Evolutionary conservation across 2,797 vertebrate genomes (phyloP).

Genomic region (Perodicticus potto): DNA sequence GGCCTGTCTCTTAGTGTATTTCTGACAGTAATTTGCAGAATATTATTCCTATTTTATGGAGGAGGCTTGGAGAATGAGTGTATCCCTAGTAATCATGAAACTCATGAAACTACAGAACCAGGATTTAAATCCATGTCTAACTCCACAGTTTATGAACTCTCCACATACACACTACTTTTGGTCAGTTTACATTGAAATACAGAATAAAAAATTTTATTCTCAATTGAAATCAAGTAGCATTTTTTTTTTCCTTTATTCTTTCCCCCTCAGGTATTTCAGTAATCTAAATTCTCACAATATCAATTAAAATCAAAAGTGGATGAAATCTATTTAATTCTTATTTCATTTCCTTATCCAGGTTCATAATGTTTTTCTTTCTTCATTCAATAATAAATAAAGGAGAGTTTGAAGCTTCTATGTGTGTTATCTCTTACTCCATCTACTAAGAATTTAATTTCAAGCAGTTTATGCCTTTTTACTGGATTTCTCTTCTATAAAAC

Average conservation of each 20-base stretch:
- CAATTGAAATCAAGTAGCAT: neutral
- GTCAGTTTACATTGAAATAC: neutral
- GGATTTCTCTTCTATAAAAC: neutral
- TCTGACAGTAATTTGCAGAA: neutral
- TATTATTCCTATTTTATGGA: neutral
- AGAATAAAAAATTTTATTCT: neutral
- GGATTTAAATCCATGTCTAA: neutral
- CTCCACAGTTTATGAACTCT: neutral
- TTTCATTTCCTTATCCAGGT: neutral
- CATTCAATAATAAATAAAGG: neutral
- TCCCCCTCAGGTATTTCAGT: neutral
- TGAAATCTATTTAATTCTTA: conserved; percentile 29
- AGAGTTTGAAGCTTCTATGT: neutral
- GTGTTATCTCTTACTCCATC: neutral
- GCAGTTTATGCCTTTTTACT: neutral
- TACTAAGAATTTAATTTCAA: conserved; percentile 16
- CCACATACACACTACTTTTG: neutral
- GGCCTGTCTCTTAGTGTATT: neutral
- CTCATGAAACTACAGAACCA: neutral
- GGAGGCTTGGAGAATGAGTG: neutral
- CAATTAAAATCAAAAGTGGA: neutral
- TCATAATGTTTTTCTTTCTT: neutral
- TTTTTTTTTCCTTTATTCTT: neutral
- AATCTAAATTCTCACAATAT: neutral
- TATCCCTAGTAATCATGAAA: neutral